A percentile compares a stretch with the other conserved stretches of the same genome.
These are phyloP conservation scores for Pangasianodon gigas DNA, from an alignment of 2,113 vertebrate species.

Conservation along the genomic window DNA sequence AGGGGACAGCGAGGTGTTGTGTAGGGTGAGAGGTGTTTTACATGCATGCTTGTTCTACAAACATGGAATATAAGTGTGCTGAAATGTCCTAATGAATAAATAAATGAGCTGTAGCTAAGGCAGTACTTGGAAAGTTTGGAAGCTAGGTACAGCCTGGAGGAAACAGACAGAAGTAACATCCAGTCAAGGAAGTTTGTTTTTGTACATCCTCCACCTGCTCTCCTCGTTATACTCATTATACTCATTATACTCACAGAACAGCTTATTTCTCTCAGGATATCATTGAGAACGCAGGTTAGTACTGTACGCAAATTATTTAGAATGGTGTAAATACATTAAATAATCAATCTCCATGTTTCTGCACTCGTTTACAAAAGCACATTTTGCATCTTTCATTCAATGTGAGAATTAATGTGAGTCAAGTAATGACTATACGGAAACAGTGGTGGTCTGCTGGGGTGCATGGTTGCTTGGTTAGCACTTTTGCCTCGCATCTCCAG, in stretches of 20 bases:
- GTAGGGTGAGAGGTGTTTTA: background rate
- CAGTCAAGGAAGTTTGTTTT: background rate
- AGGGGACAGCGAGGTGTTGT: conserved; percentile 13
- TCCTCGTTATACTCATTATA: background rate
- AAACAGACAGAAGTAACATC: background rate
- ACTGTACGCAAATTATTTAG: too few relatives aligned
- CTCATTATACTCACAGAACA: background rate
- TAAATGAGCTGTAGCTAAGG: background rate
- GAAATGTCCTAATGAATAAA: background rate
- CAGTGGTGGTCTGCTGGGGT: background rate
- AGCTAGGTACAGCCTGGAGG: background rate
- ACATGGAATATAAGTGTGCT: background rate
- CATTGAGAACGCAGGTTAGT: background rate
- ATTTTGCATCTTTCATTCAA: background rate
- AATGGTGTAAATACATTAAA: background rate
- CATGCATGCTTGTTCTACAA: background rate
- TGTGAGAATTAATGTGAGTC: background rate
- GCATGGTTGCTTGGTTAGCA: too few relatives aligned
- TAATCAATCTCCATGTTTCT: background rate
- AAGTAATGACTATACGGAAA: background rate
- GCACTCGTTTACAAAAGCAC: background rate
- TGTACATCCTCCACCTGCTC: background rate
- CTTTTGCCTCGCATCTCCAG: too few relatives aligned
- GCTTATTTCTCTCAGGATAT: background rate
- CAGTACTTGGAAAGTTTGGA: background rate